Conservation (phyloP, 2,888 invertebrate genomes). For the Xestia xanthographa region DNA sequence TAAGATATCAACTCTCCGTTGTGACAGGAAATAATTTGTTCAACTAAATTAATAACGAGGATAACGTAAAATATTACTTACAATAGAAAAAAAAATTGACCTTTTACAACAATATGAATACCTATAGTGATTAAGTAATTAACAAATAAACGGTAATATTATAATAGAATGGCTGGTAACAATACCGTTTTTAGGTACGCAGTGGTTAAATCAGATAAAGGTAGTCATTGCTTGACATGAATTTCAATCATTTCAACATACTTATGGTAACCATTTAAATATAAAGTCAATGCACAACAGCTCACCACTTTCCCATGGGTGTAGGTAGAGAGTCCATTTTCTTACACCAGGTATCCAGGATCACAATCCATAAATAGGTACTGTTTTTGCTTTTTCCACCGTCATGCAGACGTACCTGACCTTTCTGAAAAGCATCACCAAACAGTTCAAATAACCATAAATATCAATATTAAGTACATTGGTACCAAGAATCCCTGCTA, state of each 20-base stretch:
- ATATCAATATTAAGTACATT: not conserved
- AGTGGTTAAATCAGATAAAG: slow-evolving; percentile 14
- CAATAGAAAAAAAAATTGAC: not conserved
- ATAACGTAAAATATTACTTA: slow-evolving; percentile 1
- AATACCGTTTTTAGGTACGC: not conserved
- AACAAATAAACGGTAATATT: not conserved
- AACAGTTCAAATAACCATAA: not conserved
- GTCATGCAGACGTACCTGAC: not conserved
- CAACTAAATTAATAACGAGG: not conserved
- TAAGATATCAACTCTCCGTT: slow-evolving; percentile 1
- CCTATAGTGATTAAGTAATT: not conserved
- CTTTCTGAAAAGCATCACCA: not conserved
- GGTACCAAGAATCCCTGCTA: not conserved
- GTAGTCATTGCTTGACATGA: not conserved
- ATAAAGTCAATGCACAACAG: not conserved
- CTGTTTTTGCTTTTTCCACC: not conserved
- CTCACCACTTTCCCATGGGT: not conserved
- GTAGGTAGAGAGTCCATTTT: not conserved
- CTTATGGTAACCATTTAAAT: not conserved
- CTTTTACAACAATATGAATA: not conserved
- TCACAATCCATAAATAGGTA: not conserved
- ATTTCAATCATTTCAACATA: not conserved
- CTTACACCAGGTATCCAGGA: too few species aligned
- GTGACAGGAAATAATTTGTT: slow-evolving; percentile 10
- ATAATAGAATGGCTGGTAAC: not conserved